Percentiles rank a stretch among this genome's conserved stretches.
Conservation (phyloP, 1,140 invertebrate species). For the Hirudo medicinalis region DNA sequence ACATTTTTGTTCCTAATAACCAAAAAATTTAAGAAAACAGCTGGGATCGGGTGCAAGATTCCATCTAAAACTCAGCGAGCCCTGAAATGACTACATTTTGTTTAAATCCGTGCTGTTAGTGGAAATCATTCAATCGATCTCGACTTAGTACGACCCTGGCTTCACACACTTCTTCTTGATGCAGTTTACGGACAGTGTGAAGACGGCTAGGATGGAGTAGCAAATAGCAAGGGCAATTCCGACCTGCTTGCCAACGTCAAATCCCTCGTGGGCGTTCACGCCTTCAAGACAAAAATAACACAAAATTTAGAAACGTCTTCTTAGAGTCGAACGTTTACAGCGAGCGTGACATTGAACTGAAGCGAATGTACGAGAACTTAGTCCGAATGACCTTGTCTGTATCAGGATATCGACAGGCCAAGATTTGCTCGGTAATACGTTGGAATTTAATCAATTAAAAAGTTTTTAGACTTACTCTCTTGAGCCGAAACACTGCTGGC, state of each 20-base stretch:
- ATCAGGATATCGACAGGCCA: background rate
- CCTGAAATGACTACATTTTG: too few relatives aligned
- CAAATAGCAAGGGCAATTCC: slow-evolving; percentile 9
- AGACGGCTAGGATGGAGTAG: slow-evolving; percentile 11
- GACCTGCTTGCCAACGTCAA: slow-evolving; percentile 15
- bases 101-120: too few relatives aligned
- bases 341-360: too few relatives aligned
- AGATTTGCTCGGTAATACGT: background rate
- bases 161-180: slow-evolving; percentile 17
- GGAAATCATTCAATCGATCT: background rate
- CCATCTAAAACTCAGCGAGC: too few relatives aligned
- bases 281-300: background rate
- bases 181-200: slow-evolving; percentile 11
- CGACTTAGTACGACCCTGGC: background rate
- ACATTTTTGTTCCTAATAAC: too few relatives aligned
- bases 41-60: too few relatives aligned
- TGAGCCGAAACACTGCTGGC: slow-evolving; percentile 4
- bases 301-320: background rate
- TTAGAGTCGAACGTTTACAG: too few relatives aligned
- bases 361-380: too few relatives aligned
- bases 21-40: too few relatives aligned
- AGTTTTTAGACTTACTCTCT: background rate
- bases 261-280: slow-evolving; percentile 12
- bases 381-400: too few relatives aligned
- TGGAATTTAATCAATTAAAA: background rate